A percentile compares a stretch with the other conserved stretches of the same genome.
Conservation (phyloP, 2,797 vertebrate species). For the Staurois parvus region DNA sequence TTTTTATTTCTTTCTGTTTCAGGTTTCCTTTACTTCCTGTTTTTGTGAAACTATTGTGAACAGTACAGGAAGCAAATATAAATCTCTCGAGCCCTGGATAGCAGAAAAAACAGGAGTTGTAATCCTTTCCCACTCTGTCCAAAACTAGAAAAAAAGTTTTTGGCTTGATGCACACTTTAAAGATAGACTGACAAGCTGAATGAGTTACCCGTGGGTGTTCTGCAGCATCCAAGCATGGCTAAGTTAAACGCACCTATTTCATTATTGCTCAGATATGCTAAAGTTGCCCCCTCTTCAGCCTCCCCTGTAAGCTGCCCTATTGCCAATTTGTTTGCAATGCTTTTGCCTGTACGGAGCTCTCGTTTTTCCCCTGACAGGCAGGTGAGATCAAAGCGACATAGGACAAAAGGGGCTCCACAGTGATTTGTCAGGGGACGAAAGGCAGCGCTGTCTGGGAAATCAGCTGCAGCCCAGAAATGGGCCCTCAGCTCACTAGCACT, state of each 20-base stretch:
- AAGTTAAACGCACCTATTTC: background rate
- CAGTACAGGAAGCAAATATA: too few species aligned
- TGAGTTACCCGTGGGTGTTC: conserved; percentile 24
- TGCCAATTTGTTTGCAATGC: conserved; percentile 88
- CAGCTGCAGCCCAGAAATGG: conserved; percentile 77
- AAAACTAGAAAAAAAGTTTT: too few species aligned
- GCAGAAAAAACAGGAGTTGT: too few species aligned
- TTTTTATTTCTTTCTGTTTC: too few species aligned
- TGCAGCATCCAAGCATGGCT: background rate
- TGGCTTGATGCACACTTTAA: too few species aligned
- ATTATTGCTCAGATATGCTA: background rate
- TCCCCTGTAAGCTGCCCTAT: conserved; percentile 64
- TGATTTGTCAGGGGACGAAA: conserved; percentile 92
- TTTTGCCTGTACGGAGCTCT: conserved; percentile 82
- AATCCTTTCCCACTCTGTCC: too few species aligned
- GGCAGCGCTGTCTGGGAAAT: conserved; percentile 83
- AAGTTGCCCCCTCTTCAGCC: conserved; percentile 15
- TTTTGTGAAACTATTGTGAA: too few species aligned
- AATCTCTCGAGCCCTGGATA: too few species aligned
- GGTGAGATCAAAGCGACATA: conserved; percentile 90
- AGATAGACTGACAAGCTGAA: background rate
- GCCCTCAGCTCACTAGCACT: conserved; percentile 86
- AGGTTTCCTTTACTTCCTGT: too few species aligned
- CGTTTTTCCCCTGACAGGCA: conserved; percentile 87
- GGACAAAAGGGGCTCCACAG: conserved; percentile 92